These are phyloP conservation scores for Oscheius sp. DNA, from an alignment of 2,888 invertebrate species.

Conservation along the genomic window DNA sequence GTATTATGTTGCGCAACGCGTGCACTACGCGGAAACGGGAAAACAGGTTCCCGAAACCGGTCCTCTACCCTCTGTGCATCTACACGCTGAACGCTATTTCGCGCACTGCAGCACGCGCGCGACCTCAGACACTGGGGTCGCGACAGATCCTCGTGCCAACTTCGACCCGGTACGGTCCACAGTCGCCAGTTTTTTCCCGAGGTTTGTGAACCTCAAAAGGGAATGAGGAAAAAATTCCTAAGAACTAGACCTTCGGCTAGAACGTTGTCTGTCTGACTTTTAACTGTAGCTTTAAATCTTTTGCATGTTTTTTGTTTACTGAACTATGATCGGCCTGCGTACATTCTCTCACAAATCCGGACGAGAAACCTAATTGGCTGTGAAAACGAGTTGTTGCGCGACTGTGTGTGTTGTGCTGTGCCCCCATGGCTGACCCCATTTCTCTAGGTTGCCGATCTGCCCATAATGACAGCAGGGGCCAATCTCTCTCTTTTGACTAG, in stretches of 20 bases:
- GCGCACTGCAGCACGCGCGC: constrained; percentile 30
- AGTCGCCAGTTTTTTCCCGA: constrained; percentile 7
- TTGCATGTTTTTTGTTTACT: not conserved
- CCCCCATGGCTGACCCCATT: constrained; percentile 33
- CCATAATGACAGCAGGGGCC: constrained; percentile 26
- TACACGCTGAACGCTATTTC: constrained; percentile 11
- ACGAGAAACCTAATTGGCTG: constrained; percentile 18
- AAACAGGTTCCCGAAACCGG: constrained; percentile 37
- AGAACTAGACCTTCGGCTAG: not conserved
- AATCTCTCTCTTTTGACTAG: constrained; percentile 14
- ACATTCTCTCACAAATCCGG: constrained; percentile 3
- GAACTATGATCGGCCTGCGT: not conserved
- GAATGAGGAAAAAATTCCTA: not conserved
- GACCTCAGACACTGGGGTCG: constrained; percentile 39
- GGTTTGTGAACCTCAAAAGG: constrained; percentile 25
- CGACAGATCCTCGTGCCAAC: constrained; percentile 40
- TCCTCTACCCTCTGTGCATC: constrained; percentile 19
- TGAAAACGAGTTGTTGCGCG: constrained; percentile 30
- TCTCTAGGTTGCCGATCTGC: constrained; percentile 11
- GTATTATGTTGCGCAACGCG: constrained; percentile 35
- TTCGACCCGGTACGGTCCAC: constrained; percentile 36
- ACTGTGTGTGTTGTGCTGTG: constrained; percentile 17
- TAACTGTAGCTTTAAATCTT: no score
- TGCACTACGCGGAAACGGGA: constrained; percentile 33
- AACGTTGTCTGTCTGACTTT: no score